Conservation (phyloP, 2,797 vertebrate genomes). For the Cryptoprocta ferox region DNA sequence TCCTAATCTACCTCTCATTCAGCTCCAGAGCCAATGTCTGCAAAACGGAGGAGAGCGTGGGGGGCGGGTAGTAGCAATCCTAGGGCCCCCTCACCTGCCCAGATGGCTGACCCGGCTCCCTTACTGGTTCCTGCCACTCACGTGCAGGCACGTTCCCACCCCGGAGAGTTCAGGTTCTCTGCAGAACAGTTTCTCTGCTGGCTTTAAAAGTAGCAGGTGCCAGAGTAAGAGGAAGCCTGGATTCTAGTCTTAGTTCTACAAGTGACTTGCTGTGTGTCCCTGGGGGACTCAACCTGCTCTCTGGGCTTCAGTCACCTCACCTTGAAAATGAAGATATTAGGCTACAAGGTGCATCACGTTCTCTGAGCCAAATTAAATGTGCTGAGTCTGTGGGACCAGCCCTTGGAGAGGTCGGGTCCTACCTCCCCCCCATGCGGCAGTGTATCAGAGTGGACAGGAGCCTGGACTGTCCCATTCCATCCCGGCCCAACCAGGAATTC, state of each 20-base stretch:
- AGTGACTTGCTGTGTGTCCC: background rate
- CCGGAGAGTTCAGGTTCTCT: background rate
- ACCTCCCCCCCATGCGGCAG: background rate
- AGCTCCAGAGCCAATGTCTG: background rate
- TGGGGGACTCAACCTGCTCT: background rate
- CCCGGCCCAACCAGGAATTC: background rate
- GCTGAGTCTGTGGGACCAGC: background rate
- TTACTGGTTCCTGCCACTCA: background rate
- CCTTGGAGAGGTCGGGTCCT: background rate
- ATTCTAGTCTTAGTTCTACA: background rate
- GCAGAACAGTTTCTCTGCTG: background rate
- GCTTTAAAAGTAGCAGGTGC: background rate
- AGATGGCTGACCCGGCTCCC: background rate
- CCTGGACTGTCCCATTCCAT: background rate
- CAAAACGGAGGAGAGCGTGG: background rate
- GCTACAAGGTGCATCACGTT: background rate
- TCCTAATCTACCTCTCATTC: background rate
- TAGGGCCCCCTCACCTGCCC: too few species aligned
- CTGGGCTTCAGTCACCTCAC: background rate
- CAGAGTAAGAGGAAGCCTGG: background rate
- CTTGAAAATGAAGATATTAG: background rate
- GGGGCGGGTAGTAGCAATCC: background rate
- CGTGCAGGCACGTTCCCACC: background rate
- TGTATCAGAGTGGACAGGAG: background rate
- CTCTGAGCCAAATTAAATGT: background rate